Conservation (phyloP, 2,888 invertebrate species). For the Eutolmus rufibarbis region DNA sequence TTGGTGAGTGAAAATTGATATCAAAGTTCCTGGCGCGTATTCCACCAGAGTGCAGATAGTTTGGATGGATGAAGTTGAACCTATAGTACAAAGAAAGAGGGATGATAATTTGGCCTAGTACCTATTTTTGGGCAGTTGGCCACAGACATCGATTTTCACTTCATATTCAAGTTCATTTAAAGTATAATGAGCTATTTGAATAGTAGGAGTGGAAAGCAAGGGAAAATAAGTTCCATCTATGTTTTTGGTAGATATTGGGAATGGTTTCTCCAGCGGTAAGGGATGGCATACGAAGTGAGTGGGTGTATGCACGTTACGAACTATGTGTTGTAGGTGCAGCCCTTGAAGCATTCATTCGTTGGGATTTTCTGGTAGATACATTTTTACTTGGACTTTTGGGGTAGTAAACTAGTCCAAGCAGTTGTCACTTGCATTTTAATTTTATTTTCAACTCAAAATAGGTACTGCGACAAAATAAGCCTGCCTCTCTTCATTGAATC, state of each 20-base stretch:
- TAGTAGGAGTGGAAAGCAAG: not conserved
- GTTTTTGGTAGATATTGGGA: not conserved
- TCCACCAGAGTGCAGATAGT: not conserved
- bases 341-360: not conserved
- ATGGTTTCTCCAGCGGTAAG: not conserved
- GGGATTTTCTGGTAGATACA: not conserved
- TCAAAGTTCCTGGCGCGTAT: not conserved
- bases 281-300: not conserved
- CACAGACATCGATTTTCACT: not conserved
- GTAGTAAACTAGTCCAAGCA: not conserved
- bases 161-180: constrained; percentile 9
- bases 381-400: not conserved
- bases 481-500: not conserved
- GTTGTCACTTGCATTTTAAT: not conserved
- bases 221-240: not conserved
- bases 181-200: not conserved
- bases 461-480: not conserved
- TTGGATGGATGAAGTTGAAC: not conserved
- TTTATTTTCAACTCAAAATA: not conserved
- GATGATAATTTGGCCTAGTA: not conserved
- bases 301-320: not conserved
- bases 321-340: not conserved
- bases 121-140: not conserved
- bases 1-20: not conserved
- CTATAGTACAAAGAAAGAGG: not conserved